These are phyloP conservation scores for Dendrolimus punctatus DNA, from an alignment of 1,140 invertebrate species.

Conservation along the genomic window DNA sequence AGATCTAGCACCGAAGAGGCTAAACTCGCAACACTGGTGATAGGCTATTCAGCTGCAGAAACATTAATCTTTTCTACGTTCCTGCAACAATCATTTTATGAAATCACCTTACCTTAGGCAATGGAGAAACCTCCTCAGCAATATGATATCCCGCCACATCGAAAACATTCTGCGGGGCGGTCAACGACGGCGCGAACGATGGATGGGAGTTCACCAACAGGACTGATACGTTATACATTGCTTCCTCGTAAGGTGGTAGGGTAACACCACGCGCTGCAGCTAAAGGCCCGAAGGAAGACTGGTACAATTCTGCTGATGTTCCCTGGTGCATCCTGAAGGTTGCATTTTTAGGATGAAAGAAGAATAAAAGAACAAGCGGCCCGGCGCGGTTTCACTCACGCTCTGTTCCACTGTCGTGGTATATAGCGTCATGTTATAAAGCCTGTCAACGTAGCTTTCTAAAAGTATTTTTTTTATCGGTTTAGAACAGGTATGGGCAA, in stretches of 20 bases:
- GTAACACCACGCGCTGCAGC: conserved; percentile 29
- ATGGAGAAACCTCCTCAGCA: conserved; percentile 31
- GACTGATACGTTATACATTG: conserved; percentile 48
- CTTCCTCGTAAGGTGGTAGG: conserved; percentile 24
- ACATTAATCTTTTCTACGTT: background rate
- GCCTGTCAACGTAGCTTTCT: no score
- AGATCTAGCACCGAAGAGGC: no score
- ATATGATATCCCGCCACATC: conserved; percentile 73
- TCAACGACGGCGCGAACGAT: conserved; percentile 56
- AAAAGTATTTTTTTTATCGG: no score
- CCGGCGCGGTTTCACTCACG: no score
- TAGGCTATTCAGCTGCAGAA: no score
- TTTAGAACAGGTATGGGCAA: no score
- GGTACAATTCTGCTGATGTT: background rate
- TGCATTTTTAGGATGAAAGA: no score
- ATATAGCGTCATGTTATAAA: no score
- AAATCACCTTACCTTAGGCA: conserved; percentile 41
- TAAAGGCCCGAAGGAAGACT: conserved; percentile 24
- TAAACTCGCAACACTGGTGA: no score
- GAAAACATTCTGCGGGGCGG: conserved; percentile 70
- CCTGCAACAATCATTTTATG: conserved; percentile 1
- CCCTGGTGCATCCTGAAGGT: conserved; percentile 1
- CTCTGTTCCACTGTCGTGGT: no score
- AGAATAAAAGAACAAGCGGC: no score
- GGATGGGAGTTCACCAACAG: conserved; percentile 73